A percentile compares a stretch with the other conserved stretches of the same genome.
phyloP scores from a whole-genome alignment of 2,113 vertebrate species.

The Aphyosemion australe region DNA sequence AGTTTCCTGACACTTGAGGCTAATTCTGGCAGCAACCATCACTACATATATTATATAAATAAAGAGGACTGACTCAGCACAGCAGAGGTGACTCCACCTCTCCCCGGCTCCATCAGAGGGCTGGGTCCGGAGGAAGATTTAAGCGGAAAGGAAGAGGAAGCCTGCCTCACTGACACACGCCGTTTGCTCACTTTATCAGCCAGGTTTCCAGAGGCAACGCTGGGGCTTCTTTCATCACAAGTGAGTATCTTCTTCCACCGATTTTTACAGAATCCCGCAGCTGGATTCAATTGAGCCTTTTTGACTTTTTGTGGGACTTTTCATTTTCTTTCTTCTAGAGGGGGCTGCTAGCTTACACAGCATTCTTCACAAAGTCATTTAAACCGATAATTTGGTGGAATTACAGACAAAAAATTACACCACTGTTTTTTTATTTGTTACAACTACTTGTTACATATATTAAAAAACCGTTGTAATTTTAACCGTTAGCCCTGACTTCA shows the following conservation, averaged over 20 bases:
- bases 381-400: too few species aligned
- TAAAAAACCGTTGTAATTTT: too few species aligned
- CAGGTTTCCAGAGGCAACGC: background rate
- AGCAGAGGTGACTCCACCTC: slow-evolving; percentile 64
- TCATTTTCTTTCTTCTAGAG: too few species aligned
- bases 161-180: background rate
- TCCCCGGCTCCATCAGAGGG: slow-evolving; percentile 44
- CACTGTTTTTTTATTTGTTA: background rate
- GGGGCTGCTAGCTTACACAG: too few species aligned
- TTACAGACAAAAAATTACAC: too few species aligned
- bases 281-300: too few species aligned
- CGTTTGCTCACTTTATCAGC: background rate
- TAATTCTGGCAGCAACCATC: slow-evolving; percentile 1
- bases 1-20: too few species aligned
- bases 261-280: background rate
- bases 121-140: slow-evolving; percentile 38
- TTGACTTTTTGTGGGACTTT: too few species aligned
- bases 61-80: slow-evolving; percentile 11
- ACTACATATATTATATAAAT: too few species aligned
- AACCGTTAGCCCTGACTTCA: background rate
- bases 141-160: slow-evolving; percentile 53
- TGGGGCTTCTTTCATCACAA: background rate
- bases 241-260: slow-evolving; percentile 7
- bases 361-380: too few species aligned
- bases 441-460: too few species aligned